Base-by-base conservation (phyloP, 2,888 invertebrate species). In the Suillia variegata region DNA sequence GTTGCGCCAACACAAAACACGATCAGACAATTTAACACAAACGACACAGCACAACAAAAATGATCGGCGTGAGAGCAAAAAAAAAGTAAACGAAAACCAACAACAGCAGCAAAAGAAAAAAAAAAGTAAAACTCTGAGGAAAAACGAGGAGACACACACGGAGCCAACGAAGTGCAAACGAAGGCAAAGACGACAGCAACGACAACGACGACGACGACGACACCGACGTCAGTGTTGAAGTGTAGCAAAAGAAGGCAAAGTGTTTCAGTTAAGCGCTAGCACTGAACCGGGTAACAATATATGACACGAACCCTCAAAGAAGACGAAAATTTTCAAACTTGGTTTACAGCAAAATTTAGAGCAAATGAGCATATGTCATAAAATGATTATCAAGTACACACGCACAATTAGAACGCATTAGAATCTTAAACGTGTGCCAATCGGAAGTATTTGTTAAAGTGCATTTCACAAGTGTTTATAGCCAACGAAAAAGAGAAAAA, bases 281-380 rank as follows among this genome's bases (percentile, higher is more conserved):
- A 78, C 77, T 79, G 81, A 80, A 78, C 78, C 81, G 81, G 80
- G 79, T 78, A 82, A 80, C 80, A 82, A 80, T 78, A 76, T 67
- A n/a, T 38, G n/a, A n/a, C n/a, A n/a, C n/a, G n/a, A n/a, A 45
- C 5, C 18, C 45, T 45, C 45, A 45, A 45, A 4, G n/a, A n/a
- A n/a, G n/a, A n/a, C 15, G n/a, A n/a, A 10, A 38, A 38, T 10
- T 10, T 26, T 38, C n/a, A n/a, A n/a, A 38, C n/a, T 38, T 38
- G 38, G 38, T 38, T 10, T n/a, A 38, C 38, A 38, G n/a, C 13
- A 13, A n/a, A n/a, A 38, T 38, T 38, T 38, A n/a, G 38, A 38
- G 38, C 38, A 38, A n/a, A 38, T 12, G 31, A 8, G 12, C 31
- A 6, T 12, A 31, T n/a, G n/a, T n/a, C n/a, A n/a, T n/a, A n/a